A percentile compares a stretch with the other conserved stretches of the same genome.
Conservation (phyloP, 2,888 invertebrate species). For the Craniophora ligustri region DNA sequence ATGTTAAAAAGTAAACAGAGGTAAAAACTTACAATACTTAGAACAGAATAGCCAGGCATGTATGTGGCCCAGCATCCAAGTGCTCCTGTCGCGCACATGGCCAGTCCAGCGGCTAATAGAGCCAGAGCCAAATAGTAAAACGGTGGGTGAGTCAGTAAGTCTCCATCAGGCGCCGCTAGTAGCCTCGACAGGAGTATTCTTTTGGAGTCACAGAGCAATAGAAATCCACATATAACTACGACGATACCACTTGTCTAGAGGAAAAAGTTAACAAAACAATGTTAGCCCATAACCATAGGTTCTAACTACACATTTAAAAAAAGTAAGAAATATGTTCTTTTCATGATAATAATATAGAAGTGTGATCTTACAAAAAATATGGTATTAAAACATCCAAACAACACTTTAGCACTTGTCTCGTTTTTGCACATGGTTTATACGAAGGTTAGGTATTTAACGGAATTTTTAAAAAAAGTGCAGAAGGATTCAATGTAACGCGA, state of each 20-base stretch:
- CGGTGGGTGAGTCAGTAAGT: conserved; percentile 90
- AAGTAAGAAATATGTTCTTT: background rate
- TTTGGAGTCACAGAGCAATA: conserved; percentile 92
- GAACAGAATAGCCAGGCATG: conserved; percentile 91
- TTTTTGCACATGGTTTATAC: conserved; percentile 67
- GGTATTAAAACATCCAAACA: conserved; percentile 91
- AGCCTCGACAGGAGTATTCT: conserved; percentile 92
- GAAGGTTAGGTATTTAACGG: background rate
- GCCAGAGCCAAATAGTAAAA: conserved; percentile 93
- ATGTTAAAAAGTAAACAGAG: background rate
- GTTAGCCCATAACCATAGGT: background rate
- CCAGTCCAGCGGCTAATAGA: conserved; percentile 91
- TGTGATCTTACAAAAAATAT: conserved; percentile 89
- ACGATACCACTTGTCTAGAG: conserved; percentile 92
- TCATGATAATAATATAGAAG: background rate
- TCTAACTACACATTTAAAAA: background rate
- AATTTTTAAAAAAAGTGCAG: conserved; percentile 8
- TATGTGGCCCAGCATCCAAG: conserved; percentile 95
- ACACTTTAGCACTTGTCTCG: conserved; percentile 89
- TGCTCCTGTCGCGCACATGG: conserved; percentile 91
- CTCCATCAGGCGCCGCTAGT: conserved; percentile 89
- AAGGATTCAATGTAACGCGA: conserved; percentile 32
- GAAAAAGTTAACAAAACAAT: conserved; percentile 41
- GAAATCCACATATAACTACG: conserved; percentile 92
- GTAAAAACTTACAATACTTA: conserved; percentile 89